phyloP scores from a whole-genome alignment of 2,113 vertebrate species.

The Pitta sordida region DNA sequence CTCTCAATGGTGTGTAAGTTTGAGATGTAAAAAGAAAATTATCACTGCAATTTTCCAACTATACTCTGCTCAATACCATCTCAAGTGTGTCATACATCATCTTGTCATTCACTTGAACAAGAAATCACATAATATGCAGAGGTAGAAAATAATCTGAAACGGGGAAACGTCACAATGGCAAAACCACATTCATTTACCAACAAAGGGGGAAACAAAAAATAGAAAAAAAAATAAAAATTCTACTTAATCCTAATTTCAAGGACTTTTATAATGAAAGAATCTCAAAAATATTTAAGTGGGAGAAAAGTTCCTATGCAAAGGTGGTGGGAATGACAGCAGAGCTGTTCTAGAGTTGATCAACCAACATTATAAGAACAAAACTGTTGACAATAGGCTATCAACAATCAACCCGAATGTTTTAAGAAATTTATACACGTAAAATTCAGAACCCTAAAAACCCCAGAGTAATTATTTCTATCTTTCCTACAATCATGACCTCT shows the following conservation, averaged over 20 bases:
- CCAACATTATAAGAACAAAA: background rate
- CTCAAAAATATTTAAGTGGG: background rate
- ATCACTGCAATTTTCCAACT: slow-evolving; percentile 57
- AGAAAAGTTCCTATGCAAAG: background rate
- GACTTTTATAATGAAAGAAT: background rate
- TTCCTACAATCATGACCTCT: background rate
- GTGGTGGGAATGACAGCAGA: background rate
- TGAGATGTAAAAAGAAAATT: slow-evolving; percentile 57
- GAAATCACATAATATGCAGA: slow-evolving; percentile 20
- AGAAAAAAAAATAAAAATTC: background rate
- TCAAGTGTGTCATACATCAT: slow-evolving; percentile 30
- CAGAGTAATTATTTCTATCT: background rate
- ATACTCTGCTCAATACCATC: slow-evolving; percentile 42
- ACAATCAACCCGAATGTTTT: background rate
- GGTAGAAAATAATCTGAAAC: slow-evolving; percentile 4
- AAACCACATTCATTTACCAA: background rate
- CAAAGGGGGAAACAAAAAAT: background rate
- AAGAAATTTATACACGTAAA: background rate
- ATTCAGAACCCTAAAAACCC: background rate
- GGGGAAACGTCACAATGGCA: background rate
- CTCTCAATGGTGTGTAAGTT: slow-evolving; percentile 3
- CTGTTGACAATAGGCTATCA: background rate
- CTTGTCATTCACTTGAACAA: slow-evolving; percentile 42
- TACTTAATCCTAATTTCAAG: background rate
- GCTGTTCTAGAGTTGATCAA: background rate